Conservation (phyloP, 2,113 vertebrate genomes). For the Lagenorhynchus albirostris region DNA sequence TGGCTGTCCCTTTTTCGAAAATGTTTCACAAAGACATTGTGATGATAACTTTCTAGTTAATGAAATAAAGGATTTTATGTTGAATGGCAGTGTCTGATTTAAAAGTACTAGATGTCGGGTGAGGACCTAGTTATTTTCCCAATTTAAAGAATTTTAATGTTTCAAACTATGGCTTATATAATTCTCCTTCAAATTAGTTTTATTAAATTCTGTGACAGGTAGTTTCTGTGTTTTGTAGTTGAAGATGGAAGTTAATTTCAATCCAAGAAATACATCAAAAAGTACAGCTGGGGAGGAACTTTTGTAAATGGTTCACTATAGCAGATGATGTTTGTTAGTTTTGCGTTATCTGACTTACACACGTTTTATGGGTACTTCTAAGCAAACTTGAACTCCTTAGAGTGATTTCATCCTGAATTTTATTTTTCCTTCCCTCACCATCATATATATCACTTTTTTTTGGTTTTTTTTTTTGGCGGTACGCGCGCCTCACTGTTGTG, state of each 20-base stretch:
- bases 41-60: background rate
- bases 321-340: background rate
- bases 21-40: background rate
- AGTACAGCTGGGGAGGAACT: background rate
- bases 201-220: background rate
- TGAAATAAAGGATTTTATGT: slow-evolving; percentile 32
- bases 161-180: background rate
- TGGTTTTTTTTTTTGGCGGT: too few relatives aligned
- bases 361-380: background rate
- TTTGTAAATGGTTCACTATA: background rate
- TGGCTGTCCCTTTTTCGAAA: background rate
- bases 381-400: background rate
- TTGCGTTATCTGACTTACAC: background rate
- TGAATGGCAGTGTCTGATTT: background rate
- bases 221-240: background rate
- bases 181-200: background rate
- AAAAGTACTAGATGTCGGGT: background rate
- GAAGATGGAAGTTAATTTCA: slow-evolving; percentile 11
- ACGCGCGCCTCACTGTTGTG: too few relatives aligned
- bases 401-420: background rate
- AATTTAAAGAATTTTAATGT: background rate
- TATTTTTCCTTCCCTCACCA: background rate
- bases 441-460: background rate
- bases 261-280: background rate
- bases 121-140: background rate